phyloP scores from a whole-genome alignment of 2,888 invertebrate species.

The Tenthredo mesomela region DNA sequence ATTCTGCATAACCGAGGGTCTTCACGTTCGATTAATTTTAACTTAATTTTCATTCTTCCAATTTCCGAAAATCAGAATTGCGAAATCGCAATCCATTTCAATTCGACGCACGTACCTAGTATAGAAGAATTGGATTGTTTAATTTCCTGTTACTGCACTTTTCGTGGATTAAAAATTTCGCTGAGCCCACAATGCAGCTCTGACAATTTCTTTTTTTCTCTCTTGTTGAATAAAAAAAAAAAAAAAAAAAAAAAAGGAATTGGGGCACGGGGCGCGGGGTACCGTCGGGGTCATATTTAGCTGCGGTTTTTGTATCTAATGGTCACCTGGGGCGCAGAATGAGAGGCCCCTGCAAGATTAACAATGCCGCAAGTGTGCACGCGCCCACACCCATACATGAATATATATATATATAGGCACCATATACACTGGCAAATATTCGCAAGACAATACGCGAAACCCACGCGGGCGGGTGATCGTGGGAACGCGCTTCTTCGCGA shows the following conservation, averaged over 20 bases:
- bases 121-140: neutral
- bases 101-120: neutral
- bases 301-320: conserved; percentile 40
- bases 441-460: conserved; percentile 44
- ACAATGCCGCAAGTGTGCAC: conserved; percentile 45
- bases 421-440: neutral
- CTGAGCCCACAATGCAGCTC: neutral
- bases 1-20: neutral
- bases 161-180: neutral
- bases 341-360: conserved; percentile 17
- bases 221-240: neutral
- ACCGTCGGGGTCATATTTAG: conserved; percentile 1
- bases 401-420: neutral
- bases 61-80: neutral
- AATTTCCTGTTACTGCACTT: neutral
- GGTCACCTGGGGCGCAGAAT: conserved; percentile 33
- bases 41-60: neutral
- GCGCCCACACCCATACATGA: conserved; percentile 1
- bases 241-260: conserved; percentile 26
- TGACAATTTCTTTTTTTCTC: neutral
- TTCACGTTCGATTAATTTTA: neutral
- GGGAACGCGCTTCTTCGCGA: conserved; percentile 32
- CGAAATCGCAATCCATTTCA: neutral
- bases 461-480: conserved; percentile 41
- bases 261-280: neutral